A percentile compares a stretch with the other conserved stretches of the same genome.
Evolutionary conservation across 2,113 vertebrate genomes (phyloP).

Genomic region (Rattus rattus): DNA sequence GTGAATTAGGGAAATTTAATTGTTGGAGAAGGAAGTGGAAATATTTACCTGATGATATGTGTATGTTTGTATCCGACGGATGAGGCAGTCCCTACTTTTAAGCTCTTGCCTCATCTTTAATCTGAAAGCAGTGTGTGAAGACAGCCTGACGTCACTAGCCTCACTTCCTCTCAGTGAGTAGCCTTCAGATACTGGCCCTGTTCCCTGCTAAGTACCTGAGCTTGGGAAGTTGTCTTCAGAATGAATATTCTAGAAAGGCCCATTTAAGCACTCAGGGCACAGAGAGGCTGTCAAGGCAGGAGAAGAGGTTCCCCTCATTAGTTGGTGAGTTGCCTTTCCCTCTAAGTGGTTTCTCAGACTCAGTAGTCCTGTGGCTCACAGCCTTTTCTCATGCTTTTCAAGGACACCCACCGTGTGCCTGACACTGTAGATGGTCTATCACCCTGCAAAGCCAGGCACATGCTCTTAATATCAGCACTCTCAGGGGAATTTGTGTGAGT

Average conservation of each 20-base stretch:
- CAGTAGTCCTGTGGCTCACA: not conserved
- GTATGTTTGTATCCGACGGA: not conserved
- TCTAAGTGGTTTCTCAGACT: not conserved
- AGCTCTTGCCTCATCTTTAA: not conserved
- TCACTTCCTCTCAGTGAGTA: conserved; percentile 16
- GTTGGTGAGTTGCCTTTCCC: not conserved
- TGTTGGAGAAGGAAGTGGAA: not conserved
- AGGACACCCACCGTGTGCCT: not conserved
- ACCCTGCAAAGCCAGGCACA: not conserved
- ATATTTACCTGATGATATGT: not conserved
- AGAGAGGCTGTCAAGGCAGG: conserved; percentile 4
- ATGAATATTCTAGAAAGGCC: conserved; percentile 33
- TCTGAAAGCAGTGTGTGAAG: conserved; percentile 36
- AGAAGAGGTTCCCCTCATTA: not conserved
- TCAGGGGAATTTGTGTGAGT: not conserved
- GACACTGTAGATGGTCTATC: not conserved
- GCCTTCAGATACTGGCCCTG: not conserved
- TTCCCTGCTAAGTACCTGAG: conserved; percentile 36
- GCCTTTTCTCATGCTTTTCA: not conserved
- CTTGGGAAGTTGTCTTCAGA: conserved; percentile 54
- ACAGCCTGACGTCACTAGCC: not conserved
- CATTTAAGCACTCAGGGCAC: not conserved
- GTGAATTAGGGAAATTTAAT: conserved; percentile 4
- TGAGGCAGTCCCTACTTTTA: conserved; percentile 32
- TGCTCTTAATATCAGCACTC: not conserved